phyloP scores from a whole-genome alignment of 2,797 vertebrate species.

The Dendrocincla tyrannina region DNA sequence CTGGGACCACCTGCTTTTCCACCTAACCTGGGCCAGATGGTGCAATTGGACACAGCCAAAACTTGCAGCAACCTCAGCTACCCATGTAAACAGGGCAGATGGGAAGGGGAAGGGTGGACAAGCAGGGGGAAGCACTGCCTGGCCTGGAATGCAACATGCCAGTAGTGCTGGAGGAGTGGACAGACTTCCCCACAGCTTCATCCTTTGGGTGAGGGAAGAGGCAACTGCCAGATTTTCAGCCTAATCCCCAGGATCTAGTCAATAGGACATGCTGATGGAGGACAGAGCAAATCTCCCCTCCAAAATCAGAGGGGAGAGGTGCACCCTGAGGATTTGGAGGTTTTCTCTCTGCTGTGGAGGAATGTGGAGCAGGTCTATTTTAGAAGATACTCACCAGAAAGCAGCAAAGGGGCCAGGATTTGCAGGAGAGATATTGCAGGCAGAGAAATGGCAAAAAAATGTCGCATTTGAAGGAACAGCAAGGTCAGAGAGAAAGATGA shows the following conservation, averaged over 20 bases:
- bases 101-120: neutral
- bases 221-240: neutral
- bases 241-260: neutral
- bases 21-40: neutral
- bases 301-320: neutral
- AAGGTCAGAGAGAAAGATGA: neutral
- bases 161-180: neutral
- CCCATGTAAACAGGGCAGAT: neutral
- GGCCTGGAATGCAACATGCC: neutral
- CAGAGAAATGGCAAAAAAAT: neutral
- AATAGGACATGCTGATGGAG: neutral
- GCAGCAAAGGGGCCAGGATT: neutral
- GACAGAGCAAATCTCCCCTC: neutral
- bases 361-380: neutral
- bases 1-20: neutral
- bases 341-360: neutral
- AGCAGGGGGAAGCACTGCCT: neutral
- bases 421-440: neutral
- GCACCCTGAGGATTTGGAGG: neutral
- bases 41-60: neutral
- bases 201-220: neutral
- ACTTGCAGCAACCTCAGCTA: neutral
- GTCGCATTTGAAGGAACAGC: neutral
- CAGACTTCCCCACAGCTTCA: neutral
- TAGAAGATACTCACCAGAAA: neutral